A percentile compares a stretch with the other conserved stretches of the same genome.
phyloP scores from a whole-genome alignment of 2,888 invertebrate genomes.

The Drosophila atripex region DNA sequence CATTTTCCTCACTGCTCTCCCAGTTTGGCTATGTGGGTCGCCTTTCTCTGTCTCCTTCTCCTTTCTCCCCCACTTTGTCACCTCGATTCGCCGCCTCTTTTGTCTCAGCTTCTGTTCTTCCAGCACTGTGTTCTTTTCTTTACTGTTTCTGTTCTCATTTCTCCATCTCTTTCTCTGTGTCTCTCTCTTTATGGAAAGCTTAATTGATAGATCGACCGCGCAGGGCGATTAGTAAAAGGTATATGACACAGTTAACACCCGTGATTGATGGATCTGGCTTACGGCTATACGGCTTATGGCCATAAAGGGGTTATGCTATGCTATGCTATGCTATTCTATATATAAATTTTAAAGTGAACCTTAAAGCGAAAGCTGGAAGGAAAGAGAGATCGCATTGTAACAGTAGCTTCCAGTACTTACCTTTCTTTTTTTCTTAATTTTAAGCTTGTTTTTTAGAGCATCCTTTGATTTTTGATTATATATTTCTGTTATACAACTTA shows the following conservation, averaged over 20 bases:
- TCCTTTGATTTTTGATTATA: background rate
- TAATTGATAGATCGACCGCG: constrained; percentile 46
- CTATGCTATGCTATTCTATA: background rate
- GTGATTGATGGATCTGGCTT: constrained; percentile 34
- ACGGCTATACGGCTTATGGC: constrained; percentile 3
- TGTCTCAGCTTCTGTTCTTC: constrained; percentile 24
- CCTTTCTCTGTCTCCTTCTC: constrained; percentile 28
- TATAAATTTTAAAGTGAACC: background rate
- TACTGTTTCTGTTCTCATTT: background rate
- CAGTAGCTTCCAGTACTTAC: background rate
- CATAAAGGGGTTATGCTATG: background rate
- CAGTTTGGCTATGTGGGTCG: constrained; percentile 33
- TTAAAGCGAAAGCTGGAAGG: constrained; percentile 8
- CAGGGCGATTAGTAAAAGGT: constrained; percentile 42
- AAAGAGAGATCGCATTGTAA: constrained; percentile 5
- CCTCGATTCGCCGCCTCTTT: constrained; percentile 26
- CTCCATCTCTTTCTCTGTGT: background rate
- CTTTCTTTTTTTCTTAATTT: background rate
- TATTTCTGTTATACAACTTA: constrained; percentile 25
- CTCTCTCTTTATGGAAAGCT: constrained; percentile 5
- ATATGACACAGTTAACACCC: constrained; percentile 31
- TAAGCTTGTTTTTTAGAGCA: background rate
- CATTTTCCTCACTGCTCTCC: background rate
- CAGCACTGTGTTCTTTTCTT: constrained; percentile 1
- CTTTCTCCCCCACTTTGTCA: constrained; percentile 13